A percentile compares a stretch with the other conserved stretches of the same genome.
Conservation (phyloP, 1,140 invertebrate species). For the Aporrectodea caliginosa region DNA sequence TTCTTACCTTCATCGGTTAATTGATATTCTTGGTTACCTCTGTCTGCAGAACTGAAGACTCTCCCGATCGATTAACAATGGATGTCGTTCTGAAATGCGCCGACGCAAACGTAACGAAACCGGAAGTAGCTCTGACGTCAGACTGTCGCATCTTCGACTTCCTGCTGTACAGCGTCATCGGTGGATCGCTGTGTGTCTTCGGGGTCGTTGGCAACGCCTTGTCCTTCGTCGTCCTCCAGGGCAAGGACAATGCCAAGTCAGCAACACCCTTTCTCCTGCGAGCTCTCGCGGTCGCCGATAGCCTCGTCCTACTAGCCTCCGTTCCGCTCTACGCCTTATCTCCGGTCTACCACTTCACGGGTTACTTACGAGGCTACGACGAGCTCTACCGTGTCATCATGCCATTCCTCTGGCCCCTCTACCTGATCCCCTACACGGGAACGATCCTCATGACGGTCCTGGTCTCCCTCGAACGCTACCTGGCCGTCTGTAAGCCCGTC, state of each 20-base stretch:
- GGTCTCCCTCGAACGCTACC: constrained; percentile 31
- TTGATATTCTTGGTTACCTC: too few species aligned
- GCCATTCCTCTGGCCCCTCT: constrained; percentile 30
- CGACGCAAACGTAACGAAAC: too few species aligned
- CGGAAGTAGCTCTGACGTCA: neutral
- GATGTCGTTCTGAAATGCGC: too few species aligned
- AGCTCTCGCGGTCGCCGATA: constrained; percentile 31
- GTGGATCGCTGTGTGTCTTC: constrained; percentile 22
- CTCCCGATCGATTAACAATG: too few species aligned
- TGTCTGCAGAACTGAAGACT: too few species aligned
- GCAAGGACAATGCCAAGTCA: constrained; percentile 8
- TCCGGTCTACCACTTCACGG: neutral
- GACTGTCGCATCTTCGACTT: constrained; percentile 30
- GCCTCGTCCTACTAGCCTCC: constrained; percentile 25
- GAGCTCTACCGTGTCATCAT: constrained; percentile 18
- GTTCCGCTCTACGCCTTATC: constrained; percentile 27
- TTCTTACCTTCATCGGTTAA: too few species aligned
- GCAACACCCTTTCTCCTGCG: constrained; percentile 29
- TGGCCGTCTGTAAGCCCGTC: constrained; percentile 30
- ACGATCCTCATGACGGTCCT: constrained; percentile 30
- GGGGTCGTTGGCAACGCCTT: constrained; percentile 29
- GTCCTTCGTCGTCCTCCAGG: constrained; percentile 20
- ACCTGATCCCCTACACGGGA: constrained; percentile 33
- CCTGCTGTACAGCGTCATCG: constrained; percentile 24
- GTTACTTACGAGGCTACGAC: constrained; percentile 5